phyloP scores from a whole-genome alignment of 2,797 vertebrate species.

The Crypturellus tataupa region DNA sequence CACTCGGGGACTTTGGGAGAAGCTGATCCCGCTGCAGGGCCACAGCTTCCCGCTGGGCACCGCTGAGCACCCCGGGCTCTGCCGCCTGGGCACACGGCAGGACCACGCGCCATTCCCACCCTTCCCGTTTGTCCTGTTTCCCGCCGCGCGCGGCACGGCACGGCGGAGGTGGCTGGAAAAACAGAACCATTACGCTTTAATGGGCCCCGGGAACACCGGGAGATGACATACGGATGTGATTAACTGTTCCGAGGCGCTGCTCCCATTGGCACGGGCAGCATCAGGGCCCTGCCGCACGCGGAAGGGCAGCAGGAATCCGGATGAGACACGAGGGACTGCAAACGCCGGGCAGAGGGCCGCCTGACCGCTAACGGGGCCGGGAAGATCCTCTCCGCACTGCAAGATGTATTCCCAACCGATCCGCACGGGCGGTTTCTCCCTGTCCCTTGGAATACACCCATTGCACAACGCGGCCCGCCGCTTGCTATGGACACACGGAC shows the following conservation, averaged over 20 bases:
- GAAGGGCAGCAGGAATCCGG: neutral
- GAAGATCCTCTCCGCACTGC: neutral
- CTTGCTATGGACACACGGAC: too few relatives aligned
- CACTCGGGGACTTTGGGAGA: neutral
- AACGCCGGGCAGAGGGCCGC: neutral
- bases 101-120: neutral
- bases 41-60: neutral
- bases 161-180: neutral
- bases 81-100: neutral
- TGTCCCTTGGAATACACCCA: neutral
- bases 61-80: neutral
- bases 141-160: neutral
- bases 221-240: neutral
- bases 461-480: neutral
- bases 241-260: neutral
- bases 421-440: neutral
- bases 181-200: slow-evolving; percentile 37
- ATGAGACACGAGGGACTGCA: neutral
- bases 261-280: neutral
- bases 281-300: accelerated
- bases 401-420: neutral
- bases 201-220: neutral
- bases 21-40: neutral
- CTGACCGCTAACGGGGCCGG: neutral
- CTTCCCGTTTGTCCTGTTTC: slow-evolving; percentile 1